These are phyloP conservation scores for Poeciliopsis retropinna DNA, from an alignment of 2,113 vertebrate genomes.

Conservation along the genomic window DNA sequence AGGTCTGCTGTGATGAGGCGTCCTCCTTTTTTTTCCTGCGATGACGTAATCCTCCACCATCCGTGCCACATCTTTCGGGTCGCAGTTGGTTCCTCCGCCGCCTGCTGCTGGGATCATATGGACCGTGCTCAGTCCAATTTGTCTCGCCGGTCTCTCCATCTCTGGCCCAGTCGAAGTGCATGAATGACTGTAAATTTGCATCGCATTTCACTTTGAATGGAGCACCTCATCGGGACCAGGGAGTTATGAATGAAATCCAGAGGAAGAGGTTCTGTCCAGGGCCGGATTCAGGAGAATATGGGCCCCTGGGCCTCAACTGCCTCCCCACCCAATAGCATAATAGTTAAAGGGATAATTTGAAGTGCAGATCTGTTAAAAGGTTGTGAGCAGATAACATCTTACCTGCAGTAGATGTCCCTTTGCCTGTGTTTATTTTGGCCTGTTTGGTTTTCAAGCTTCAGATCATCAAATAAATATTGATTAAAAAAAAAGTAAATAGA, in stretches of 20 bases:
- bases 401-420: too few species aligned
- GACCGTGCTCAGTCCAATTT: conserved; percentile 46
- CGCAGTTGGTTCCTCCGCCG: conserved; percentile 61
- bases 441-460: not conserved
- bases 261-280: not conserved
- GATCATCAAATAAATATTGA: not conserved
- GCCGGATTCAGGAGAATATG: not conserved
- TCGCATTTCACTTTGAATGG: not conserved
- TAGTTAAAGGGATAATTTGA: too few species aligned
- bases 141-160: conserved; percentile 8
- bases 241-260: conserved; percentile 32
- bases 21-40: conserved; percentile 58
- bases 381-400: too few species aligned
- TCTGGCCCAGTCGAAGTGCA: not conserved
- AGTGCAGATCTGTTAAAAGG: too few species aligned
- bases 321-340: too few species aligned
- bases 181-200: not conserved
- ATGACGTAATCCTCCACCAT: conserved; percentile 76
- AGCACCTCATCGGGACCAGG: not conserved
- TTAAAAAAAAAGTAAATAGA: not conserved
- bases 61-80: conserved; percentile 75
- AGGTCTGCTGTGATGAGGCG: conserved; percentile 60
- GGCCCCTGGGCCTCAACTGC: not conserved
- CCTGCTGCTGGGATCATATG: conserved; percentile 61
- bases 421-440: too few species aligned